Evolutionary conservation across 2,113 vertebrate species (phyloP), one percentile per base, ranked within the genome.

Genomic region (Mobula birostris): DNA sequence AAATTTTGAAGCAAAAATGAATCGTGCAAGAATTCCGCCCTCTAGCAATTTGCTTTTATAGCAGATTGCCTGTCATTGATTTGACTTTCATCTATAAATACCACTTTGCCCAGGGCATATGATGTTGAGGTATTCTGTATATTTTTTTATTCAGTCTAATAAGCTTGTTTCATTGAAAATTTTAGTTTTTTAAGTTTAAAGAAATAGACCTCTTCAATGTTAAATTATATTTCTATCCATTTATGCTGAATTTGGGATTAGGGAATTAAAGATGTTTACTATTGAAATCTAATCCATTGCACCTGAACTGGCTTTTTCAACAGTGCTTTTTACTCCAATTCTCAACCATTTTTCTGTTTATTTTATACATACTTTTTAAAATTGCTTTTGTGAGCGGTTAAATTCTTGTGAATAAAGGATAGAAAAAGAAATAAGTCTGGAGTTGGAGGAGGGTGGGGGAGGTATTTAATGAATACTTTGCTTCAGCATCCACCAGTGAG

Each of bases 71-170:
- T 29, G 27, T 24, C 91, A 93, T 27, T 93, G 91, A 76, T 48
- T 74, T 93, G 70, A 93, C 70, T 93, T 74, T 72, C 66, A 70
- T 36, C 91, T 93, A 74, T 93, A 74, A 93, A 93, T 76, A 74
- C 19, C 91, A 76, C 70, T 74, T 90, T 93, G 91, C 91, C 91
- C 74, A 36, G 32, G 68, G 68, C 72, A 74, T 56, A 56, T 93
- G 91, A 93, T 27, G 91, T 74, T 93, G 70, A 74, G 74, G 40
- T 72, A 74, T 29, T 14, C 8, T 56, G 63, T 93, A 5, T 8
- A 7, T 93, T 40, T 76, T 21, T 21, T 68, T 74, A 36, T 93
- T 93, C 91, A 93, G 9, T 74, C 21, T 74, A 76, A 93, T 76
- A 27, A 56, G 21, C 8, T 56, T 48, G 40, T 27, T 93, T 27